These are phyloP conservation scores for Manis pentadactyla DNA, from an alignment of 2,797 vertebrate species.

Conservation along the genomic window DNA sequence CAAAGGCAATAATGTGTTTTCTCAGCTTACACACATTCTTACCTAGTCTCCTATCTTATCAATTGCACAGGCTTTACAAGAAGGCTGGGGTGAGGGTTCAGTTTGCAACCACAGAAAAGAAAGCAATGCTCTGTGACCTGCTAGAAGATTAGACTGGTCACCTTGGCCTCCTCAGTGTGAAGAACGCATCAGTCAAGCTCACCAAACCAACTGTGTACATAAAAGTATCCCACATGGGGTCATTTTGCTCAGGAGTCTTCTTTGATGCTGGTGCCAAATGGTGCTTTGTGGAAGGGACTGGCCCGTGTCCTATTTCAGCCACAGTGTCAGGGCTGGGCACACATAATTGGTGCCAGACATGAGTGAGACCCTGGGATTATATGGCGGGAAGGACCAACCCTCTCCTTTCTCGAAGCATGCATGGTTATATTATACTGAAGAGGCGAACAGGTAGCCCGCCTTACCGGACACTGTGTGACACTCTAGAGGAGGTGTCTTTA, in stretches of 20 bases:
- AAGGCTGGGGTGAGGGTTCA: background rate
- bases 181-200: background rate
- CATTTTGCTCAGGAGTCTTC: background rate
- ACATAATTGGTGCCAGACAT: accelerated
- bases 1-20: background rate
- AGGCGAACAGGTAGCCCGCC: background rate
- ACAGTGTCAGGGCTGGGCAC: background rate
- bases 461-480: background rate
- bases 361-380: background rate
- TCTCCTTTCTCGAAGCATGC: background rate
- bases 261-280: background rate
- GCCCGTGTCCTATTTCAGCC: background rate
- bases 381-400: accelerated
- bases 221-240: background rate
- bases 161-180: background rate
- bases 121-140: background rate
- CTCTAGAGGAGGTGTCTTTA: background rate
- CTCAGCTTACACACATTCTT: background rate
- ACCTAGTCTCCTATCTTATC: background rate
- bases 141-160: background rate
- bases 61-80: background rate
- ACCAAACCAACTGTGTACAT: background rate
- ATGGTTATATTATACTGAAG: background rate
- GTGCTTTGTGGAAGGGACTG: background rate
- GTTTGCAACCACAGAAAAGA: constrained; percentile 24